Base-by-base conservation (phyloP, 2,113 vertebrate species). In the Natator depressus region DNA sequence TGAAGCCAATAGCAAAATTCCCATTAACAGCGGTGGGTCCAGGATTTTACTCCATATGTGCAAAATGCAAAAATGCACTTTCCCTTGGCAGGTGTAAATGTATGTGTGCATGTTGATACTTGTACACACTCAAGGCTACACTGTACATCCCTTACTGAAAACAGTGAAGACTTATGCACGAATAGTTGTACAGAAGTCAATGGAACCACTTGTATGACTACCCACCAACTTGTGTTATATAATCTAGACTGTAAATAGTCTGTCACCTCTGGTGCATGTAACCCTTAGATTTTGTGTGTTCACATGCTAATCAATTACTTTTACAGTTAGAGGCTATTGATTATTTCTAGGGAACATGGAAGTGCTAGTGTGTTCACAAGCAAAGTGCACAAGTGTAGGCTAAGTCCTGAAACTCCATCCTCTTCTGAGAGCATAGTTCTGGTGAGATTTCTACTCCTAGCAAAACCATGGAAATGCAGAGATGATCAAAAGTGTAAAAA, bases 401-500 rank as follows among this genome's bases (percentile, higher is more conserved):
- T 20, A 0, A 87, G 24, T 8, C 57, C 78, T 8, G 42, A 22
- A 69, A 27, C 7, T 4, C 50, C 19, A 12, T 17, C 75, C 46
- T 29, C 3, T 14, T 31, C 83, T 4, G 19, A 29, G 55, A 51
- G 31, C 13, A 0, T 1, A 50, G 46, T 79, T 89, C 82, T 29
- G 47, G 25, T 8, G 49, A 10, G 25, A 27, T 72, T 91, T 54
- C 72, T 35, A 65, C 59, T 93, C 42, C 88, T 82, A 84, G 91
- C 85, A 88, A 27, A 82, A 59, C 5, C 1, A 13, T 88, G 93
- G 8, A 9, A 29, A 16, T 0, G 16, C 0, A 4, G 88, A 89
- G 72, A 72, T 54, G 95, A 97, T 91, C 79, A 94, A 51, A 89
- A 69, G 80, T 93, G 94, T 20, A 96, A 29, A 90, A 93, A 94